Evolutionary conservation across 2,113 vertebrate species (phyloP), one percentile per base, ranked within the genome.

Genomic region (Scartelaos histophorus): DNA sequence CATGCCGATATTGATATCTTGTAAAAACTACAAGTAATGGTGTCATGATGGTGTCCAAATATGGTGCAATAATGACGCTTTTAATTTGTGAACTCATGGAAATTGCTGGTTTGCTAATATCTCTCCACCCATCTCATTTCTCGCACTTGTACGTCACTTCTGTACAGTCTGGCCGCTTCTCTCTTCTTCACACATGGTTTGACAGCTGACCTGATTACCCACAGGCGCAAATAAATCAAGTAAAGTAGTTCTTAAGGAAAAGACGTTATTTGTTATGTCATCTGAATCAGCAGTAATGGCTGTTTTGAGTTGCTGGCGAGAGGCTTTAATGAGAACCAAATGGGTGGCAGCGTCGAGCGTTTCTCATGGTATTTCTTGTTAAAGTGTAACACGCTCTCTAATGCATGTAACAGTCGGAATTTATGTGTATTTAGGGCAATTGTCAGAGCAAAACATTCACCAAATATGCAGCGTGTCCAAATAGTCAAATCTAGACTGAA

Each of bases 401-500:
- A 66, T 69, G 24, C 61, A 74, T 74, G 54, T 69, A 76, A 10
- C 67, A 82, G 73, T 77, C 61, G 66, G 66, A 56, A 70, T 82
- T 73, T 87, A 83, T 79, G 67, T 81, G 82, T 57, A 78, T 85
- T 89, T 88, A 85, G 81, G 81, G 79, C 70, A 79, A 81, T 90
- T 88, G 88, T 84, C 67, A 68, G 76, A 82, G 66, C 45, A 72
- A 75, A 85, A 82, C 82, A 80, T 67, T 53, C 73, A 64, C 73
- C 74, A 82, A 75, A 1, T 79, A 73, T 53, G 81, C 66, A 2
- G 13, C 38, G 9, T 84, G 88, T 81, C 79, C 84, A 75, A 79
- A 87, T 83, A 79, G 71, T 81, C 75, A 80, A 84, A 82, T 75
- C 69, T 17, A 17, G 54, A 9, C 51, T 54, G 2, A 22, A 21